These are phyloP conservation scores for Plagodis dolabraria DNA, from an alignment of 2,888 invertebrate species.

Conservation along the genomic window DNA sequence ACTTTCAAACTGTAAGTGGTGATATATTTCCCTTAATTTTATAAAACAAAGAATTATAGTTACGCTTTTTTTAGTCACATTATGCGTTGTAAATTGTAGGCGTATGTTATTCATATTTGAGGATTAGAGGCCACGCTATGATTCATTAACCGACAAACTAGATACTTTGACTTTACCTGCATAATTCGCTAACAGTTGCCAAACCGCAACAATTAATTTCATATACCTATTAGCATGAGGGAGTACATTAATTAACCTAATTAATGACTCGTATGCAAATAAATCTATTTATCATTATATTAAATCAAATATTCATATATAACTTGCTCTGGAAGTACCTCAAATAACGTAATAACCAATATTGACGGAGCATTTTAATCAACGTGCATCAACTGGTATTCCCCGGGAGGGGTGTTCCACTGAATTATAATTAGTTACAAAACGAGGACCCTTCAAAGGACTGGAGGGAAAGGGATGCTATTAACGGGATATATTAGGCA, in stretches of 20 bases:
- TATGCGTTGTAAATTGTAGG: too few relatives aligned
- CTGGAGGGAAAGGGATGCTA: constrained; percentile 51
- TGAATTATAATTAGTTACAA: constrained; percentile 63
- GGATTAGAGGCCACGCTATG: too few relatives aligned
- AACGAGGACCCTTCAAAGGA: constrained; percentile 48
- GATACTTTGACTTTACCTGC: constrained; percentile 1
- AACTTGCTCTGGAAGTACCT: constrained; percentile 16
- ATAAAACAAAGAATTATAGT: too few relatives aligned
- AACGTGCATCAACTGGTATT: constrained; percentile 49
- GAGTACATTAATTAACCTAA: constrained; percentile 12
- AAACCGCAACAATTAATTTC: constrained; percentile 16
- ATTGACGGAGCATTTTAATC: constrained; percentile 60
- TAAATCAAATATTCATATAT: constrained; percentile 5
- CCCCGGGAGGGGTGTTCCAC: constrained; percentile 46
- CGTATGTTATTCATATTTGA: too few relatives aligned
- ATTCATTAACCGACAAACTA: constrained; percentile 1
- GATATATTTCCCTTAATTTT: too few relatives aligned
- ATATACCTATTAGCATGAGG: constrained; percentile 4
- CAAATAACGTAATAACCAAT: constrained; percentile 42
- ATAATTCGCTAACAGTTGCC: constrained; percentile 2
- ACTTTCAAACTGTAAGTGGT: too few relatives aligned
- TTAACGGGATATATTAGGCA: constrained; percentile 61
- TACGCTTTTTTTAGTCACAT: too few relatives aligned
- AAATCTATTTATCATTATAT: constrained; percentile 11
- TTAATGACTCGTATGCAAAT: constrained; percentile 20